A percentile compares a stretch with the other conserved stretches of the same genome.
Conservation (phyloP, 1,140 invertebrate genomes). For the Matsumurasca onukii region DNA sequence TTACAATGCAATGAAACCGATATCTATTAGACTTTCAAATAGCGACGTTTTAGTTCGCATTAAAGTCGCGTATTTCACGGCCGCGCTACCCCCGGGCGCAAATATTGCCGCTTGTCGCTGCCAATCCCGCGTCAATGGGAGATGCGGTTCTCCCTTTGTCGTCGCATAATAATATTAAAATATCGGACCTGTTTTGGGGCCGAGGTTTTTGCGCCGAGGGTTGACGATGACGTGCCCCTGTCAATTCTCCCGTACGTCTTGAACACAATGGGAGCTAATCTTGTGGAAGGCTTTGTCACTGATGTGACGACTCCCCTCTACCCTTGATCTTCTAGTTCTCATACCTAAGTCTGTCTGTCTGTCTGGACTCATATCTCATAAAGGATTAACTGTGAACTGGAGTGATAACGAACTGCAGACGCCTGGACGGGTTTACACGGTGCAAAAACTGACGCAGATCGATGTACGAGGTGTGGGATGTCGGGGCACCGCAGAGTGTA, state of each 20-base stretch:
- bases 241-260: background rate
- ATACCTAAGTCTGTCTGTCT: background rate
- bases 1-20: slow-evolving; percentile 26
- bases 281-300: background rate
- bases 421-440: too few species aligned
- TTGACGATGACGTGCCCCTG: background rate
- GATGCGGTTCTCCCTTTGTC: slow-evolving; percentile 8
- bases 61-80: slow-evolving; percentile 13
- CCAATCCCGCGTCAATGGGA: background rate
- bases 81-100: background rate
- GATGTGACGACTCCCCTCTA: background rate
- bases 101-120: background rate
- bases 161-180: slow-evolving; percentile 21
- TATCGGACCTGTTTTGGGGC: slow-evolving; percentile 15
- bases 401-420: background rate
- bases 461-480: too few species aligned
- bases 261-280: background rate
- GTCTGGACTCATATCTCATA: background rate
- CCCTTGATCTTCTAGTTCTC: background rate
- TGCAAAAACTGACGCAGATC: too few species aligned
- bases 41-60: slow-evolving; percentile 14
- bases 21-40: slow-evolving; percentile 25
- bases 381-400: background rate
- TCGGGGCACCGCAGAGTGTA: too few species aligned
- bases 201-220: background rate